Base-by-base conservation (phyloP, 2,888 invertebrate genomes). In the Andrena bicolor region DNA sequence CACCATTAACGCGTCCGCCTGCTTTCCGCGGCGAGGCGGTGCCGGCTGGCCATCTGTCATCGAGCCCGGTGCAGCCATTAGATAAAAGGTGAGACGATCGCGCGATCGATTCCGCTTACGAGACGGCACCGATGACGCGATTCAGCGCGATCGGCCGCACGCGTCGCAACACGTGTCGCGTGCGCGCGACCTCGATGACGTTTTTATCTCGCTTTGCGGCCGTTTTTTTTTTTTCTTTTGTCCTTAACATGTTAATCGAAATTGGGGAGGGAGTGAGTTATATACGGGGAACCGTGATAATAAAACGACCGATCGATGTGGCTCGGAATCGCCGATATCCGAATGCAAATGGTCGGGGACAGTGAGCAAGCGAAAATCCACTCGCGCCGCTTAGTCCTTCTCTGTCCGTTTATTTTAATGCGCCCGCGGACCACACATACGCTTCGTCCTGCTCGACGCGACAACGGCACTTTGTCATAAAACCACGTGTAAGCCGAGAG, bases 401-500 rank as follows among this genome's bases (percentile, higher is more conserved):
- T 56, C 26, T 20, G 65, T 72, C 32, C 58, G 75, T 71, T 78
- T 70, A 76, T 86, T 82, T 80, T 78, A 86, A 82, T 86, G 71
- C 28, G 65, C n/a, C 49, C 61, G 41, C 53, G 61, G 84, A 85
- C 82, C 87, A 83, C 72, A 86, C 80, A 58, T 56, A 26, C 56
- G 76, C 77, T 83, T 83, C 84, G 84, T 87, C 85, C 82, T 76
- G 88, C 86, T 86, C 86, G 82, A 78, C 58, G 80, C 80, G 88
- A 90, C 89, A 90, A 88, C 90, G 80, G 84, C 86, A 89, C 88
- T 91, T 90, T 84, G 88, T 91, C 90, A 89, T 89, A 90, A 90
- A 84, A 85, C 83, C 84, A 77, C 86, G 83, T 79, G 83, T 81
- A 75, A 77, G 74, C 56, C 72, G 84, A 75, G 82, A 86, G 81